Percentiles rank a stretch among this genome's conserved stretches.
These are phyloP conservation scores for Pitta sordida DNA, from an alignment of 2,113 vertebrate species.

Conservation along the genomic window DNA sequence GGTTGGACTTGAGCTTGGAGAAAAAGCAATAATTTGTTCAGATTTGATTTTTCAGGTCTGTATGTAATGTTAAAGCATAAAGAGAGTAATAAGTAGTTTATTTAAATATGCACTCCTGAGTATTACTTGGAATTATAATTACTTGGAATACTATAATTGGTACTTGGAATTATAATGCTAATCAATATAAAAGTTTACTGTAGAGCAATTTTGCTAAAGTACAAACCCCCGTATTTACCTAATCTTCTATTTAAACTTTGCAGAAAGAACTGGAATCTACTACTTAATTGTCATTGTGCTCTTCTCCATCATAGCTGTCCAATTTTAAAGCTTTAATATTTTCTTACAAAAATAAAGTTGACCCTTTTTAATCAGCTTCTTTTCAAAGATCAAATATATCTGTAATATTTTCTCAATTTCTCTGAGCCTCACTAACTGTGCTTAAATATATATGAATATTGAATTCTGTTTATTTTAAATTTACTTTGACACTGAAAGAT, in stretches of 20 bases:
- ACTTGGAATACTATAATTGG: background rate
- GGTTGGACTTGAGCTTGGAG: background rate
- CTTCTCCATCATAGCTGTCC: background rate
- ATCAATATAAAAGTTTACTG: constrained; percentile 11
- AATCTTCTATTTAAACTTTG: constrained; percentile 13
- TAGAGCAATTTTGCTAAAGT: background rate
- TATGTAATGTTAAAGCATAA: background rate
- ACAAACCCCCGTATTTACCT: constrained; percentile 1
- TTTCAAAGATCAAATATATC: background rate
- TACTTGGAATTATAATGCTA: background rate
- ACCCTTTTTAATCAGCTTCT: constrained; percentile 10
- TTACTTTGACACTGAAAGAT: background rate
- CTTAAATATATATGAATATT: background rate
- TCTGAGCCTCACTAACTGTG: background rate
- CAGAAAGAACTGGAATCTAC: constrained; percentile 1
- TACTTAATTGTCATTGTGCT: background rate
- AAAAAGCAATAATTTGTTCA: background rate
- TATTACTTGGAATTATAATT: background rate
- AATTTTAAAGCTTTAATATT: constrained; percentile 11
- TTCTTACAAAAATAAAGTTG: constrained; percentile 28
- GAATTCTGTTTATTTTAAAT: background rate
- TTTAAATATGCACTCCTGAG: background rate
- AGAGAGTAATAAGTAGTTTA: background rate
- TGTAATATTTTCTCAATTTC: background rate
- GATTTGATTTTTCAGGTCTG: background rate